A percentile compares a stretch with the other conserved stretches of the same genome.
phyloP scores from a whole-genome alignment of 2,797 vertebrate species.

The Adrianichthys oophorus region DNA sequence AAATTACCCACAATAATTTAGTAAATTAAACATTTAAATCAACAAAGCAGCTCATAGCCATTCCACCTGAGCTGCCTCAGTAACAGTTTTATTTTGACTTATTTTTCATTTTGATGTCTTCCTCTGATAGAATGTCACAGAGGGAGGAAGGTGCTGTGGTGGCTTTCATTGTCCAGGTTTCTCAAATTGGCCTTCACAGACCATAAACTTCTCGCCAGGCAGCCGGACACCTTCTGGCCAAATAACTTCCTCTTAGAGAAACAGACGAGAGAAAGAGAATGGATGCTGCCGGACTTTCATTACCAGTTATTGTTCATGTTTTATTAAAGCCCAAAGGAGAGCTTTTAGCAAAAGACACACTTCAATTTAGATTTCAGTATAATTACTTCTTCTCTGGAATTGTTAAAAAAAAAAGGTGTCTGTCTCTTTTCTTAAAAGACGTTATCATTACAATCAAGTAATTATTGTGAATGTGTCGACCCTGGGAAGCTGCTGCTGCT shows the following conservation, averaged over 20 bases:
- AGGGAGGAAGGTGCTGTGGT: conserved; percentile 38
- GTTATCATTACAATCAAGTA: conserved; percentile 37
- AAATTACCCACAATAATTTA: too few relatives aligned
- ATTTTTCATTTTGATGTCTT: conserved; percentile 1
- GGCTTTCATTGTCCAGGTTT: conserved; percentile 45
- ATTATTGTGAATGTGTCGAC: conserved; percentile 32
- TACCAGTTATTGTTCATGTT: conserved; percentile 20
- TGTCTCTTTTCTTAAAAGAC: conserved; percentile 19
- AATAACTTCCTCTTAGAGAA: conserved; percentile 55
- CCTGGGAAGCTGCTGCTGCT: conserved; percentile 2
- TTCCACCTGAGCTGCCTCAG: conserved; percentile 20
- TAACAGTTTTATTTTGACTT: not conserved
- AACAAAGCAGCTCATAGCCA: conserved; percentile 12
- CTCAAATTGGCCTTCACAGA: conserved; percentile 74
- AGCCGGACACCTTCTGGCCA: conserved; percentile 49
- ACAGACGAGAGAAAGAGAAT: conserved; percentile 27
- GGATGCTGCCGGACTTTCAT: conserved; percentile 30
- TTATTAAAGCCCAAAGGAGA: conserved; percentile 14
- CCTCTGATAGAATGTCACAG: conserved; percentile 21
- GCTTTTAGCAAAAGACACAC: conserved; percentile 19
- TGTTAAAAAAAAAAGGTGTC: conserved; percentile 21
- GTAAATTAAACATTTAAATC: not conserved
- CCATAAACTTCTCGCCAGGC: conserved; percentile 62
- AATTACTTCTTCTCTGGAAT: conserved; percentile 31
- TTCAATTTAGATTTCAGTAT: conserved; percentile 28